phyloP scores from a whole-genome alignment of 2,797 vertebrate genomes.

The Cossypha niveicapilla region DNA sequence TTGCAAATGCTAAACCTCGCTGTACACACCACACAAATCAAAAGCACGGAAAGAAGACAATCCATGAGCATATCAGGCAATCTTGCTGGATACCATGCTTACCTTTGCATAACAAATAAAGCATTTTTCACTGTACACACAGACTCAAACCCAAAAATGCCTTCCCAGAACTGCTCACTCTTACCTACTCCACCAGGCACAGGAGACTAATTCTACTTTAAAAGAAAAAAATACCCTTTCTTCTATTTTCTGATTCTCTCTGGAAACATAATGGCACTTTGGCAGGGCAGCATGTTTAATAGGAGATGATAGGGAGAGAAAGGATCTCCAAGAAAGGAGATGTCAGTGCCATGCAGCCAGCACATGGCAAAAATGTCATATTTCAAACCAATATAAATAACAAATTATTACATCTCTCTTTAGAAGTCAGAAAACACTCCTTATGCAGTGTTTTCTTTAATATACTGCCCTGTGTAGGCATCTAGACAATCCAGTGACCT shows the following conservation, averaged over 20 bases:
- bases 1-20: neutral
- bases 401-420: neutral
- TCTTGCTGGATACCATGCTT: neutral
- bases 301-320: neutral
- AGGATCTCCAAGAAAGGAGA: neutral
- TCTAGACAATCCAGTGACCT: neutral
- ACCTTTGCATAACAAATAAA: neutral
- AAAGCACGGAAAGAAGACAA: neutral
- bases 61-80: neutral
- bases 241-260: neutral
- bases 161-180: neutral
- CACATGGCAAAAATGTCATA: rapidly evolving
- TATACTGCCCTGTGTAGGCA: neutral
- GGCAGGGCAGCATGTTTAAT: neutral
- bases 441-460: neutral
- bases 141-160: neutral
- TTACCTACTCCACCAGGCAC: neutral
- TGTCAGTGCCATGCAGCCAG: neutral
- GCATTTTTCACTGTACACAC: neutral
- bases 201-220: neutral
- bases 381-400: neutral
- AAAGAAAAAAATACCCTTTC: neutral
- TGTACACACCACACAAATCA: neutral
- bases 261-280: neutral
- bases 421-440: neutral